Evolutionary conservation across 2,888 invertebrate genomes (phyloP).

Genomic region (Synergus itoensis): DNA sequence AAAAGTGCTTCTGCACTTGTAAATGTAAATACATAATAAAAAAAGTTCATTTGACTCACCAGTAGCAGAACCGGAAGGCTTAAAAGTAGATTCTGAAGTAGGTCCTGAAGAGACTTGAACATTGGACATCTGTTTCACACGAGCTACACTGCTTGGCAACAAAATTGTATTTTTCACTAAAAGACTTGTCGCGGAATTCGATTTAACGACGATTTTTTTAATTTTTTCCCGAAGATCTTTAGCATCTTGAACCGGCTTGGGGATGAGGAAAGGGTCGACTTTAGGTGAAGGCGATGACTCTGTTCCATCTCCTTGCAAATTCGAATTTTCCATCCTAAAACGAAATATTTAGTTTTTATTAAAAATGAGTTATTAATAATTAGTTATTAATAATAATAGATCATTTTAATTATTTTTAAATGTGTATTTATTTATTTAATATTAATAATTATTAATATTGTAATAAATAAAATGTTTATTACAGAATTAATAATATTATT

Average conservation of each 20-base stretch:
- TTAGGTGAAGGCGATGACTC: not conserved
- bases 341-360: not conserved
- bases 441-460: too few relatives aligned
- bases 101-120: slow-evolving; percentile 38
- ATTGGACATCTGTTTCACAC: slow-evolving; percentile 62
- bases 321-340: slow-evolving; percentile 38
- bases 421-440: too few relatives aligned
- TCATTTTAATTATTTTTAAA: too few relatives aligned
- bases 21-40: too few relatives aligned
- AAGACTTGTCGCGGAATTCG: slow-evolving; percentile 61
- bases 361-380: not conserved
- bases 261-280: not conserved
- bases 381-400: too few relatives aligned
- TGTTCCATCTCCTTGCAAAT: slow-evolving; percentile 11
- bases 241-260: slow-evolving; percentile 41
- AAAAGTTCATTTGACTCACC: slow-evolving; percentile 61
- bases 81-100: slow-evolving; percentile 33
- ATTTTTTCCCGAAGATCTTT: slow-evolving; percentile 64
- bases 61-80: slow-evolving; percentile 71
- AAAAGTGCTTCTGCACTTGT: not conserved
- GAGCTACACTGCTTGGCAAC: slow-evolving; percentile 67
- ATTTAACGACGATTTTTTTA: slow-evolving; percentile 66
- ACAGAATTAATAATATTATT: not conserved
- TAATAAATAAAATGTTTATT: too few relatives aligned
- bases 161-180: slow-evolving; percentile 65